phyloP scores from a whole-genome alignment of 2,113 vertebrate genomes.

The Albula glossodonta region DNA sequence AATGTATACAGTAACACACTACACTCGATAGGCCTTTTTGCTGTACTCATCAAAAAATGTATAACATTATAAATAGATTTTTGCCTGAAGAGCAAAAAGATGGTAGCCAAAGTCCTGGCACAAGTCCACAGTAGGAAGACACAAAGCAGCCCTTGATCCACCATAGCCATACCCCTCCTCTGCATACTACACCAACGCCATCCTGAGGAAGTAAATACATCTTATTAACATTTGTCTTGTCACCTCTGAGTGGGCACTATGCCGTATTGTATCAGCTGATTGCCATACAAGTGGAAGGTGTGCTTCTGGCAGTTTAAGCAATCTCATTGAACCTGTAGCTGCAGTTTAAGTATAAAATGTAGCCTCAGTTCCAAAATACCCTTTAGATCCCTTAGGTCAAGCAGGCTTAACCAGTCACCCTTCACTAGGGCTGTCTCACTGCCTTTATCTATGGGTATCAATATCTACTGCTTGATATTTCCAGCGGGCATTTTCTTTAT shows the following conservation, averaged over 20 bases:
- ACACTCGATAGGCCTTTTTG: neutral
- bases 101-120: neutral
- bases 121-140: neutral
- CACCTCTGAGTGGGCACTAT: neutral
- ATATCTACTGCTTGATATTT: conserved; percentile 31
- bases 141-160: neutral
- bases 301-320: conserved; percentile 13
- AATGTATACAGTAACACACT: neutral
- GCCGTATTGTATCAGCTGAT: neutral
- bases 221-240: neutral
- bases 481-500: conserved; percentile 33
- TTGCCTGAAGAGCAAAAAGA: neutral
- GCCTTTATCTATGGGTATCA: conserved; percentile 35
- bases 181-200: neutral
- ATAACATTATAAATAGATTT: neutral
- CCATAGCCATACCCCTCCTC: neutral
- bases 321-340: conserved; percentile 21
- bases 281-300: conserved; percentile 13
- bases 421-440: conserved; percentile 17
- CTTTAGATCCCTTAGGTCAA: conserved; percentile 9
- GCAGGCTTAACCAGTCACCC: conserved; percentile 20
- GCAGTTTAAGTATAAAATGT: conserved; percentile 21
- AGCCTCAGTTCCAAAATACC: conserved; percentile 17
- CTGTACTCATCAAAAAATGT: neutral
- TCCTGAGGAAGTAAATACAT: neutral